Percentiles rank a stretch among this genome's conserved stretches.
Evolutionary conservation across 2,888 invertebrate genomes (phyloP).

Genomic region (Drosophila gaucha): DNA sequence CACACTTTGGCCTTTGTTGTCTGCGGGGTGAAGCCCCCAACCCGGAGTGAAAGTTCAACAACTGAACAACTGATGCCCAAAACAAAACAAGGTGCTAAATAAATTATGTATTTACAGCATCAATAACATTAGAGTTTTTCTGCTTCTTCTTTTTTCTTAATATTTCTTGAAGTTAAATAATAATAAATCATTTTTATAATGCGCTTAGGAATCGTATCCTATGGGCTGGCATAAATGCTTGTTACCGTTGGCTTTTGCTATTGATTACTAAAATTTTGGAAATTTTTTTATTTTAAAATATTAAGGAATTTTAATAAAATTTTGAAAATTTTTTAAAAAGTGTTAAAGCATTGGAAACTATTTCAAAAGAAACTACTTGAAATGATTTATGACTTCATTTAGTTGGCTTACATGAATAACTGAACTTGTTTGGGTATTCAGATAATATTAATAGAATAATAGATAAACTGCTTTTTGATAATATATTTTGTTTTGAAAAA

Average conservation of each 20-base stretch:
- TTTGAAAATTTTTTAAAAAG: background rate
- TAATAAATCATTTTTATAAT: constrained; percentile 19
- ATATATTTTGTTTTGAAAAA: too few species aligned
- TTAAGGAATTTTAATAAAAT: too few species aligned
- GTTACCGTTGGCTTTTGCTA: background rate
- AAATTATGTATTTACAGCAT: constrained; percentile 60
- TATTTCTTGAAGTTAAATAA: background rate
- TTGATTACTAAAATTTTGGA: background rate
- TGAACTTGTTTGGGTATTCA: too few species aligned
- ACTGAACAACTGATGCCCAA: constrained; percentile 64
- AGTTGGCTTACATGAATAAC: too few species aligned
- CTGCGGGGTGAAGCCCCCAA: constrained; percentile 12
- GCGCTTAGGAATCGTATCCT: too few species aligned
- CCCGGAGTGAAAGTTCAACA: constrained; percentile 23
- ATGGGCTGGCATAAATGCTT: too few species aligned
- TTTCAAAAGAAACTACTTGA: too few species aligned
- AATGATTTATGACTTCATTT: too few species aligned
- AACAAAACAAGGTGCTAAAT: constrained; percentile 63
- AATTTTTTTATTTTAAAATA: background rate
- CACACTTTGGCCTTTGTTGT: constrained; percentile 45
- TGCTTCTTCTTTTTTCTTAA: background rate
- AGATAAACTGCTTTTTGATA: too few species aligned
- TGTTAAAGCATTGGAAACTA: too few species aligned
- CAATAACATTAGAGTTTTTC: constrained; percentile 25
- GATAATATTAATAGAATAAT: too few species aligned